Evolutionary conservation across 2,888 invertebrate species (phyloP), one percentile per base, ranked within the genome.

Genomic region (Orthosia gothica): DNA sequence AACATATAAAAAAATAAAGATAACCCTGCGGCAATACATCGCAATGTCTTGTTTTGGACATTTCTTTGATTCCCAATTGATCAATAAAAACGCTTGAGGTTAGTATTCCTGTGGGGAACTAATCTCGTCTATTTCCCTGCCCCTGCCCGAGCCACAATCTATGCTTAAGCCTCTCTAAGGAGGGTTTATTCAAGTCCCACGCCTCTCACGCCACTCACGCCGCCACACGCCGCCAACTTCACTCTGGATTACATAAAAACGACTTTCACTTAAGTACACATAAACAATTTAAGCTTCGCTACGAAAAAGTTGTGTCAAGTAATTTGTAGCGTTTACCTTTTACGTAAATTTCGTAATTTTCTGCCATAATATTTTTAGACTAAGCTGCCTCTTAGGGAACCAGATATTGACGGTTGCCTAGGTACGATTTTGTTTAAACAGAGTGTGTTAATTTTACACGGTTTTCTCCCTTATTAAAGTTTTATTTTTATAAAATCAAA

Each of bases 221-320:
- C 55, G 15, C 61, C 70, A 69, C 81, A 74, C 70, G 74, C 74
- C 67, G 63, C 50, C 57, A 63, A 78, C 77, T 72, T 73, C 68
- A 64, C 85, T 73, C 58, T 59, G 78, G 79, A 79, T 87, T 84
- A 86, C 74, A 86, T 81, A 86, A 80, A 86, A 87, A 82, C 63
- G 77, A 81, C 66, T 75, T 79, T 65, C 66, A 83, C 78, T 74
- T 82, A 83, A 75, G 79, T 67, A 78, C 71, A 78, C 73, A 75
- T 76, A 78, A 81, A 85, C 84, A 81, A 77, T 83, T 81, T 86
- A 81, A 75, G 81, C 75, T 75, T 64, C 49, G 54, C 50, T 71
- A 74, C 57, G 70, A 74, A 85, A 78, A 83, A 77, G 69, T 87
- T 85, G 75, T 77, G 68, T 72, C 69, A 76, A 71, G 77, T 70